phyloP scores from a whole-genome alignment of 2,888 invertebrate genomes.

The Phaedon cochleariae region DNA sequence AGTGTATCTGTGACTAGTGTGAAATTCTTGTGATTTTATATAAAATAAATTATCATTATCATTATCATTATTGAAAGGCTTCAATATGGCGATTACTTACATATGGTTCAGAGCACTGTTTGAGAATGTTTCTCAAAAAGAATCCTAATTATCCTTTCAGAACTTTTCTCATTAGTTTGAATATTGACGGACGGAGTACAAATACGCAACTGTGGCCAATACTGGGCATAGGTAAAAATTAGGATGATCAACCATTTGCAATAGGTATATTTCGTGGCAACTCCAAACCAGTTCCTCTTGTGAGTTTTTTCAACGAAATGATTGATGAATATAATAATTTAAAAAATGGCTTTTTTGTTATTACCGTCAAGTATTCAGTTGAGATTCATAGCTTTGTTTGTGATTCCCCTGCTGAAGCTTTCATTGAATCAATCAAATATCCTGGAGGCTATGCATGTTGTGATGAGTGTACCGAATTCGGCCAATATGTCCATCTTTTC shows the following conservation, averaged over 20 bases:
- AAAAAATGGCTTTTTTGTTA: conserved; percentile 18
- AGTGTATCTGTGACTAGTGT: too few relatives aligned
- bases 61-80: not conserved
- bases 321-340: conserved; percentile 20
- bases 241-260: conserved; percentile 22
- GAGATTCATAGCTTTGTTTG: conserved; percentile 24
- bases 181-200: conserved; percentile 30
- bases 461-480: conserved; percentile 19
- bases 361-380: conserved; percentile 13
- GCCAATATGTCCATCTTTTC: conserved; percentile 25
- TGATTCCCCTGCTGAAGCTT: conserved; percentile 30
- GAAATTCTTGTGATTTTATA: too few relatives aligned
- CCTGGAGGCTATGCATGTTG: conserved; percentile 30
- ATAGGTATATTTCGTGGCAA: conserved; percentile 29
- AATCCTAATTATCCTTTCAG: conserved; percentile 3
- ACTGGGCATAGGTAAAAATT: conserved; percentile 26
- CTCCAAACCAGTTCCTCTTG: conserved; percentile 25
- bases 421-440: conserved; percentile 25
- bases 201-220: conserved; percentile 27
- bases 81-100: not conserved
- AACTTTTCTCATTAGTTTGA: conserved; percentile 18
- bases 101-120: not conserved
- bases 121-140: not conserved
- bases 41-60: too few relatives aligned
- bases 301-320: conserved; percentile 22